Conservation (phyloP, 2,113 vertebrate species). For the Zapus hudsonius region DNA sequence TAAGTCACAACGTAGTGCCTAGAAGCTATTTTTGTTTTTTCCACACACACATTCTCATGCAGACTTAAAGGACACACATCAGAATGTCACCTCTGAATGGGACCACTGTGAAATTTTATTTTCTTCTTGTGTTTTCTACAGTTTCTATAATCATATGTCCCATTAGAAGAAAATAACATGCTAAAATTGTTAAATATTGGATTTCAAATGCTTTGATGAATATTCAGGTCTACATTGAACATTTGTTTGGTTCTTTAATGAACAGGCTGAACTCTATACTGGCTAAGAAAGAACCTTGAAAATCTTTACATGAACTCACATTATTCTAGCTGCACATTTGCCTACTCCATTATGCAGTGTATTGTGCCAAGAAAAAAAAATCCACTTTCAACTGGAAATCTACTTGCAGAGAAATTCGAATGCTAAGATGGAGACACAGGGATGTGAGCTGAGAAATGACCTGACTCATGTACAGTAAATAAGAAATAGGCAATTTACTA, state of each 20-base stretch:
- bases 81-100: conserved; percentile 17
- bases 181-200: conserved; percentile 39
- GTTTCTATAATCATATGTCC: not conserved
- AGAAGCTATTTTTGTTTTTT: not conserved
- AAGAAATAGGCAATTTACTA: conserved; percentile 3
- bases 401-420: conserved; percentile 40
- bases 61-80: not conserved
- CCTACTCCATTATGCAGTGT: conserved; percentile 32
- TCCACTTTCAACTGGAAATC: conserved; percentile 70
- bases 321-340: conserved; percentile 65
- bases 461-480: conserved; percentile 46
- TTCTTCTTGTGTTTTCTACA: conserved; percentile 40
- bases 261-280: conserved; percentile 6
- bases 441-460: conserved; percentile 30
- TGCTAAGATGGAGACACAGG: conserved; percentile 7
- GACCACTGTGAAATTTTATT: conserved; percentile 20
- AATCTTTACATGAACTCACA: conserved; percentile 59
- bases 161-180: not conserved
- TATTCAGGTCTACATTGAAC: conserved; percentile 20
- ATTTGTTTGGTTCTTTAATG: conserved; percentile 26
- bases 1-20: not conserved
- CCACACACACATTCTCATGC: not conserved
- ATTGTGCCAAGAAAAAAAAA: conserved; percentile 60
- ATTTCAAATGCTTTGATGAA: conserved; percentile 12
- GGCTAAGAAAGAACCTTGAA: conserved; percentile 66